phyloP scores from a whole-genome alignment of 2,113 vertebrate genomes.

The Pteronura brasiliensis region DNA sequence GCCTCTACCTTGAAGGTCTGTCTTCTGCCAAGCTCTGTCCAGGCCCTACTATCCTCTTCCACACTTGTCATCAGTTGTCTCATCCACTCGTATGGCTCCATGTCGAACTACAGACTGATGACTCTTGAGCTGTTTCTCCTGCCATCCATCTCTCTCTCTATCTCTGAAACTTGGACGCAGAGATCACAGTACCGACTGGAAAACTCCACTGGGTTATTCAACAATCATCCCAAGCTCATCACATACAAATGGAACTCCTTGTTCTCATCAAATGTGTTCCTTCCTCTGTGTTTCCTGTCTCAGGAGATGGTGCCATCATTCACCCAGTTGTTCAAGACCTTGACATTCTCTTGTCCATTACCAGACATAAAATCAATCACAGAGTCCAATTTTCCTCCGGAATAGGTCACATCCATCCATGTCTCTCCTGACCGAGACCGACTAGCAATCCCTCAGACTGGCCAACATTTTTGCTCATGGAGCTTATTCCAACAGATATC shows the following conservation, averaged over 20 bases:
- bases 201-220: neutral
- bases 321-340: neutral
- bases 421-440: neutral
- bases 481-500: neutral
- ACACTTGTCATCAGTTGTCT: neutral
- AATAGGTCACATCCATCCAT: neutral
- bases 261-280: neutral
- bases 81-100: neutral
- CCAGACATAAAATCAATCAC: neutral
- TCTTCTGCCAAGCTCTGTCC: neutral
- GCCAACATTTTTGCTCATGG: neutral
- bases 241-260: neutral
- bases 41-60: fast-evolving
- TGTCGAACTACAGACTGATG: neutral
- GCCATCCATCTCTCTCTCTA: too few species aligned
- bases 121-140: neutral
- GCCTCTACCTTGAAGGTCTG: neutral
- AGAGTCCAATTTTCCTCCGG: neutral
- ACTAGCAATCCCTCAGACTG: neutral
- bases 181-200: neutral
- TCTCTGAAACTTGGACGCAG: neutral
- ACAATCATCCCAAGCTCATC: neutral
- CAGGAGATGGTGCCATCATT: neutral
- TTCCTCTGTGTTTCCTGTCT: neutral
- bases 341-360: neutral